These are phyloP conservation scores for Archips crataeganus DNA, from an alignment of 2,888 invertebrate genomes.

Conservation along the genomic window DNA sequence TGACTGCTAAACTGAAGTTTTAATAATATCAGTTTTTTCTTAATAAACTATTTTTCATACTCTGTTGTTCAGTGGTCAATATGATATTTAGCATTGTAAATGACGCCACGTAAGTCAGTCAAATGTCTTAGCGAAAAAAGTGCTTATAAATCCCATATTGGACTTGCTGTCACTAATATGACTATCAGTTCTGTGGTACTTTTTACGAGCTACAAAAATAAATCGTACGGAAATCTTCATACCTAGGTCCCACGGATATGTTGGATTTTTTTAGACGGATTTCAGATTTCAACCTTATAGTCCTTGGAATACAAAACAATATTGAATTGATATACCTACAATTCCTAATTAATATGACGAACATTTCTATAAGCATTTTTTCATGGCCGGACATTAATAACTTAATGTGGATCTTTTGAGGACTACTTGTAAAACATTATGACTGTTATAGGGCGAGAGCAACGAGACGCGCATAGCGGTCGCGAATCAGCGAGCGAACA, in stretches of 20 bases:
- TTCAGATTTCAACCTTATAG: too few relatives aligned
- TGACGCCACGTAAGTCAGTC: constrained; percentile 8
- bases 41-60: neutral
- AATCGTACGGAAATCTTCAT: too few relatives aligned
- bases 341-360: neutral
- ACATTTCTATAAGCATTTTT: neutral
- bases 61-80: constrained; percentile 11
- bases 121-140: neutral
- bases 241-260: too few relatives aligned
- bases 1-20: constrained; percentile 14
- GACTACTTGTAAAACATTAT: constrained; percentile 32
- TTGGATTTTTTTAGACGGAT: too few relatives aligned
- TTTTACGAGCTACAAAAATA: too few relatives aligned
- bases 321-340: too few relatives aligned
- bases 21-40: neutral
- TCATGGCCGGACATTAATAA: neutral
- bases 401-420: constrained; percentile 16
- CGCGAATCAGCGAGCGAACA: constrained; percentile 96
- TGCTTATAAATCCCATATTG: neutral
- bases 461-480: constrained; percentile 96
- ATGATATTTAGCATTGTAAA: constrained; percentile 2
- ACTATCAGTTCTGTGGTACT: too few relatives aligned
- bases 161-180: neutral
- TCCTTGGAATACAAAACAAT: too few relatives aligned
- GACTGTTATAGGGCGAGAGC: constrained; percentile 89